Conservation (phyloP, 2,113 vertebrate species). For the Neogobius melanostomus region DNA sequence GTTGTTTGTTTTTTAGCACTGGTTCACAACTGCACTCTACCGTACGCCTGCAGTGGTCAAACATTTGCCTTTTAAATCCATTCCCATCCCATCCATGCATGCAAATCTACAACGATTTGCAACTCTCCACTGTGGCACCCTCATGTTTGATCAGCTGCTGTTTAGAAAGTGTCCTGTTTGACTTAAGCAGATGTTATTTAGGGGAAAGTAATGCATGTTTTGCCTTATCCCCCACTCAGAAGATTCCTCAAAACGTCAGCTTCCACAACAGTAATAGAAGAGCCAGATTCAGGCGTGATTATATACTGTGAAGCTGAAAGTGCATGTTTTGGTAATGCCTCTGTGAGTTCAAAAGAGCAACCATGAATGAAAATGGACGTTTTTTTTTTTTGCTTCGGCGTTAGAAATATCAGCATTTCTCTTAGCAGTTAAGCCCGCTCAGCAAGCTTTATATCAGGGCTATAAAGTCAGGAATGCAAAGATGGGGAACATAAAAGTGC, state of each 20-base stretch:
- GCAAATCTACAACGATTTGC: background rate
- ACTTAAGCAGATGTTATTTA: constrained; percentile 15
- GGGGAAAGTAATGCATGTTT: constrained; percentile 12
- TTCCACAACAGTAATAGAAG: background rate
- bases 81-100: too few relatives aligned
- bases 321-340: background rate
- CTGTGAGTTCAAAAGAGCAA: background rate
- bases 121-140: background rate
- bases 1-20: too few relatives aligned
- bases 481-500: background rate
- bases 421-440: too few relatives aligned
- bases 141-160: background rate
- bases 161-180: background rate
- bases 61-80: background rate
- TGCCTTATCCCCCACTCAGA: constrained; percentile 11
- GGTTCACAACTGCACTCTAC: background rate
- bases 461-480: background rate
- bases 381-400: too few relatives aligned
- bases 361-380: too few relatives aligned
- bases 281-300: background rate
- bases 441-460: background rate
- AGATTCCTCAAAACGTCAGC: background rate
- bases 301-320: background rate
- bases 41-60: background rate
- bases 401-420: too few relatives aligned